Conservation (phyloP, 2,797 vertebrate genomes). For the Eidolon dupreanum region DNA sequence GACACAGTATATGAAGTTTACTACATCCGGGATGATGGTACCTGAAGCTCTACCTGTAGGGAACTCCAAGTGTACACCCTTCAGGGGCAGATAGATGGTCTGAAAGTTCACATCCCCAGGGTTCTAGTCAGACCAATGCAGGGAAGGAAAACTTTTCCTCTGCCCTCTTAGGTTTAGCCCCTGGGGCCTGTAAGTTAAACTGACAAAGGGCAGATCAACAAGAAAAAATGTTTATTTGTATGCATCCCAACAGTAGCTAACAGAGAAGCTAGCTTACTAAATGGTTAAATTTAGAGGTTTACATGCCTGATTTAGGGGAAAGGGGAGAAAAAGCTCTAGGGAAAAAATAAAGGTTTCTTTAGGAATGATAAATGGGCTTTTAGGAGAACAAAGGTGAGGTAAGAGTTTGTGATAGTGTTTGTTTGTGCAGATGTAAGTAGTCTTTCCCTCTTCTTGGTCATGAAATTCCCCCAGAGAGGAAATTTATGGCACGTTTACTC, state of each 20-base stretch:
- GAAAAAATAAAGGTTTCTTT: neutral
- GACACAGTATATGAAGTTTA: neutral
- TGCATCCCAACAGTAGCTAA: neutral
- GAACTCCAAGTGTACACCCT: neutral
- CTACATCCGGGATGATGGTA: neutral
- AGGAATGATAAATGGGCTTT: neutral
- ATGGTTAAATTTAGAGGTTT: neutral
- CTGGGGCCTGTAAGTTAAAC: neutral
- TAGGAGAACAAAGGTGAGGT: neutral
- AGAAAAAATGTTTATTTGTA: neutral
- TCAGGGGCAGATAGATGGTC: neutral
- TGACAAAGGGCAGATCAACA: neutral
- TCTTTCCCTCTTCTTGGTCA: neutral
- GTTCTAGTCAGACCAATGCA: neutral
- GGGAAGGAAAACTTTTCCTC: neutral
- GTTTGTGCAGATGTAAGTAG: neutral
- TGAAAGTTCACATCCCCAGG: neutral
- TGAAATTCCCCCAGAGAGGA: neutral
- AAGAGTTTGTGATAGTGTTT: neutral
- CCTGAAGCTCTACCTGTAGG: neutral
- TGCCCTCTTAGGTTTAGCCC: neutral
- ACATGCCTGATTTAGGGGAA: neutral
- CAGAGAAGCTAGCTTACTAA: neutral
- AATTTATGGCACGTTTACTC: neutral
- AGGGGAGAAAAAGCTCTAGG: neutral